Evolutionary conservation across 2,888 invertebrate genomes (phyloP).

Genomic region (Branchipolynoe longqiensis): DNA sequence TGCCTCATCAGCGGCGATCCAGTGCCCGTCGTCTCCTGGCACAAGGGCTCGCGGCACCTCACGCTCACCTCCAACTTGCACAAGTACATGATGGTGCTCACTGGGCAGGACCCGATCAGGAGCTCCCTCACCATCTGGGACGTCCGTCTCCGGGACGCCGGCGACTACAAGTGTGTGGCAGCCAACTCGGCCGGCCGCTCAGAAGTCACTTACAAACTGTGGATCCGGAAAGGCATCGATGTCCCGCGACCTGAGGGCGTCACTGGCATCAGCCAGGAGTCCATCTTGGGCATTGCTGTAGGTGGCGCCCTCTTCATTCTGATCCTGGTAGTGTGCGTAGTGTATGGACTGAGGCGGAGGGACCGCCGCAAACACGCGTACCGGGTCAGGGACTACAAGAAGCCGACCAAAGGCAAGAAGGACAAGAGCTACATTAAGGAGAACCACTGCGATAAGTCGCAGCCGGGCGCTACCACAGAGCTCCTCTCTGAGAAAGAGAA

Average conservation of each 20-base stretch:
- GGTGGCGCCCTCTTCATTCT: constrained; percentile 59
- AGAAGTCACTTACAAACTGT: constrained; percentile 67
- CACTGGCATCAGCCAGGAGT: constrained; percentile 54
- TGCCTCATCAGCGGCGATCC: constrained; percentile 67
- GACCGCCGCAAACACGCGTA: constrained; percentile 56
- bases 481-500: constrained; percentile 52
- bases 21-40: constrained; percentile 65
- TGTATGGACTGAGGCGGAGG: constrained; percentile 44
- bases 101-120: constrained; percentile 17
- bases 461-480: constrained; percentile 54
- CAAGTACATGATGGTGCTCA: neutral
- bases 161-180: constrained; percentile 66
- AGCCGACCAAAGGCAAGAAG: constrained; percentile 35
- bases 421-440: constrained; percentile 57
- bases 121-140: constrained; percentile 60
- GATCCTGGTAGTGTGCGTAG: constrained; percentile 52
- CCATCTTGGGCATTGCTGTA: constrained; percentile 59
- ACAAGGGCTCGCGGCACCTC: constrained; percentile 46
- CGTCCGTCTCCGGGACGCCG: constrained; percentile 58
- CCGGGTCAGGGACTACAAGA: constrained; percentile 60
- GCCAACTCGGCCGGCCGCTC: constrained; percentile 66
- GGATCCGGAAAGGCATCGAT: constrained; percentile 40
- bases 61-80: constrained; percentile 16
- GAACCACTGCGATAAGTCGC: constrained; percentile 45
- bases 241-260: neutral